Evolutionary conservation across 2,888 invertebrate species (phyloP), one percentile per base, ranked within the genome.

Genomic region (Eumacrocentrus americanus): DNA sequence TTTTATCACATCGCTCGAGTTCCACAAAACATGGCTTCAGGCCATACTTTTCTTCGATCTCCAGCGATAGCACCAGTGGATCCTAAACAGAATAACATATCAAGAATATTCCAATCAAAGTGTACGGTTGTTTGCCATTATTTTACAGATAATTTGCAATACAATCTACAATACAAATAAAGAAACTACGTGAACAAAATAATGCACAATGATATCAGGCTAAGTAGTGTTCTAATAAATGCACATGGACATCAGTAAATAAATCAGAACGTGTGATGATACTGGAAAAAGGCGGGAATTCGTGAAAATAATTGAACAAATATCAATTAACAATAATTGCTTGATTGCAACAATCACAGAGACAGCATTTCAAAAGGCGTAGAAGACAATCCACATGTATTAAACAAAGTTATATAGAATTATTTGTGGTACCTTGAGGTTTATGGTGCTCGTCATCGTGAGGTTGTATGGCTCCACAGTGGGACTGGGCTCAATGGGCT

Each of bases 1-100:
- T 79, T 65, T 79, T 80, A 64, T 81, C 80, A 58, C 80, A 81
- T 34, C 70, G 67, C 56, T 77, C 75, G 3, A 80, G 59, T 11
- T 68, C 46, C 6, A 81, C 61, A 18, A 67, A 59, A 6, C 77
- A 71, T 29, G 77, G 69, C 18, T 67, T 70, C 50, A 72, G 54
- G 1, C 70, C 53, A 40, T 70, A 70, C 58, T 57, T 62, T 51
- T 67, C 55, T 35, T 70, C 70, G 18, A 63, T 40, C 4, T 58
- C 59, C 25, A 58, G 54, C 0, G 63, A 52, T 42, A 38, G 3
- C 7, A 11, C 38, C 11, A 52, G 11, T 14, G 38, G 38, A 38
- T 52, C 38, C n/a, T 35, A 22, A 46, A 48, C 22, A 38, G 34
- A 23, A n/a, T 16, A 53, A 51, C n/a, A n/a, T n/a, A 42, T 56